Base-by-base conservation (phyloP, 2,113 vertebrate genomes). In the Formicarius rufipectus region DNA sequence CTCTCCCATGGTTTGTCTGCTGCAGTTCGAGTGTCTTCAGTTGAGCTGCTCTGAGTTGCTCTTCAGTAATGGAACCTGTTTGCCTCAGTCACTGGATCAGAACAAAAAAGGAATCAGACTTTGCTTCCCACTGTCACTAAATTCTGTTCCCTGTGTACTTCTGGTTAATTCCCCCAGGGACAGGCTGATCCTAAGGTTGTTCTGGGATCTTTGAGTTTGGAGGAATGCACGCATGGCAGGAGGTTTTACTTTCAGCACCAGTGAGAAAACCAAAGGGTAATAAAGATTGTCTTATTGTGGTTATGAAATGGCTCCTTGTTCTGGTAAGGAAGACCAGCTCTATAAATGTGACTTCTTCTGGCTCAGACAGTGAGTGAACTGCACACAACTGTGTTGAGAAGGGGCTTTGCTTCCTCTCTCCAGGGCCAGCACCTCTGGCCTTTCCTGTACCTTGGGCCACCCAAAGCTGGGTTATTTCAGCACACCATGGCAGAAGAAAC, bases 341-440 rank as follows among this genome's bases (percentile, higher is more conserved):
- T 37, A 1, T 31, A 30, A 62, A 44, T 45, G 7, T 78, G 42
- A 10, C 4, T 58, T n/a, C 6, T 2, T 50, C 44, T 53, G 56
- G 24, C 69, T 62, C 52, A 58, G 39, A 10, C 28, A 44, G 31
- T 4, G n/a, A 33, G 33, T 20, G 66, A 45, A 2, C 55, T 75
- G 68, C 33, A 28, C 39, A 3, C 1, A 1, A 0, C 24, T 27
- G 9, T 3, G 14, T 0, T 76, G 62, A 25, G 42, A 45, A 56
- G 52, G 7, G 6, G 8, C 31, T 11, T 88, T 28, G 25, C 40
- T 47, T 56, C 82, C n/a, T 4, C 5, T 39, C 31, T 62, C 19
- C n/a, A 23, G 25, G 55, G 12, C 44, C 10, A n/a, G 14, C 21
- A 4, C 4, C 33, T 39, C 23, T n/a, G 71, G 28, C 66, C 52